Conservation (phyloP, 23 tunicate species). For the Aplidium turbinatum region DNA sequence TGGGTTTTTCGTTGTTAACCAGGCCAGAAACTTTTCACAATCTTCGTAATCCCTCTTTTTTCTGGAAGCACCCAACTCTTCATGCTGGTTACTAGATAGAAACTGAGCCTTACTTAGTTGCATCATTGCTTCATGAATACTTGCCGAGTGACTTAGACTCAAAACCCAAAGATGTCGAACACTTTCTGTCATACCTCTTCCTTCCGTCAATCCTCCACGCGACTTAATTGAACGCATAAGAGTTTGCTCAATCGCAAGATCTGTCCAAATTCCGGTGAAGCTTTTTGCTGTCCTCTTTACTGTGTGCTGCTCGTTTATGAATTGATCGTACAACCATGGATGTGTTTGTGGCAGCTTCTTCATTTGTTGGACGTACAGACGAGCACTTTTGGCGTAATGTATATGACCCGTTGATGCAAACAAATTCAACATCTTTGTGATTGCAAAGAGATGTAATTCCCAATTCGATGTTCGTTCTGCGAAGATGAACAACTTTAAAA, state of each 20-base stretch:
- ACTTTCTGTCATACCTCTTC: constrained; percentile 14
- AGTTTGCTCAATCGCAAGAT: constrained; percentile 17
- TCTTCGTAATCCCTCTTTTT: too few species aligned
- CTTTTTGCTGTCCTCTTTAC: neutral
- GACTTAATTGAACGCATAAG: constrained; percentile 12
- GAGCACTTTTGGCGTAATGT: constrained; percentile 8
- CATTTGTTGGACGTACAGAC: neutral
- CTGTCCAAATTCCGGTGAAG: constrained; percentile 11
- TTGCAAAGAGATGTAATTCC: neutral
- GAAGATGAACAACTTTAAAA: constrained; percentile 2
- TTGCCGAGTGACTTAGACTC: constrained; percentile 7
- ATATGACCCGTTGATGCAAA: constrained; percentile 15
- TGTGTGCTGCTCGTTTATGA: neutral
- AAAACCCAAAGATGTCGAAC: constrained; percentile 5
- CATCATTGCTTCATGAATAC: too few species aligned
- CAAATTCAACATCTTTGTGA: neutral
- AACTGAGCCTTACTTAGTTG: too few species aligned
- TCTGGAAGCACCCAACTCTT: too few species aligned
- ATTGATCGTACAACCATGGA: constrained; percentile 11
- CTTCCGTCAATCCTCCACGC: constrained; percentile 11
- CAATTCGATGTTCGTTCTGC: constrained; percentile 13
- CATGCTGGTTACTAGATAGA: too few species aligned
- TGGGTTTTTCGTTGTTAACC: too few species aligned
- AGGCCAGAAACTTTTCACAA: too few species aligned
- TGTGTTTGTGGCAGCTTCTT: neutral